phyloP scores from a whole-genome alignment of 2,113 vertebrate species.

The Tachycineta bicolor region DNA sequence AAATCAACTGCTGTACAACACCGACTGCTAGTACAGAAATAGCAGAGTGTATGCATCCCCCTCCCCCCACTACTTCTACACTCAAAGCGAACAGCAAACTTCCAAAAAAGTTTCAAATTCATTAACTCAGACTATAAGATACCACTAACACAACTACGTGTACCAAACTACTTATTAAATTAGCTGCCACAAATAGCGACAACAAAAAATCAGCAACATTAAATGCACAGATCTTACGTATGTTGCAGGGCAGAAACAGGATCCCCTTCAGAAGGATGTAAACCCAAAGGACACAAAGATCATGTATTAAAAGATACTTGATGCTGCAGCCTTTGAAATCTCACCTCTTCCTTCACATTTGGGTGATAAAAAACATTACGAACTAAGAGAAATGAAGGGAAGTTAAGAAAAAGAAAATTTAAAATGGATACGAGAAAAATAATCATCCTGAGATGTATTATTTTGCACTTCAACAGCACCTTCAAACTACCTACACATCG shows the following conservation, averaged over 20 bases:
- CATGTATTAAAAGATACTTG: constrained; percentile 67
- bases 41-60: not conserved
- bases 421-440: constrained; percentile 61
- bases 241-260: constrained; percentile 67
- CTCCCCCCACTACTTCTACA: not conserved
- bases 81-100: constrained; percentile 11
- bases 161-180: constrained; percentile 43
- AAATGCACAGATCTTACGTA: constrained; percentile 65
- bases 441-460: constrained; percentile 56
- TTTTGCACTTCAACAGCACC: constrained; percentile 66
- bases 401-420: constrained; percentile 71
- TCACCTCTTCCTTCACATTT: constrained; percentile 70
- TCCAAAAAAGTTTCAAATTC: not conserved
- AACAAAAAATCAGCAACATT: constrained; percentile 66
- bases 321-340: constrained; percentile 69
- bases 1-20: not conserved
- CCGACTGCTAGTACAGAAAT: not conserved
- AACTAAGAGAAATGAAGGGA: constrained; percentile 67
- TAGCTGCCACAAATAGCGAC: constrained; percentile 58
- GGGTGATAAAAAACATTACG: constrained; percentile 68
- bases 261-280: constrained; percentile 68
- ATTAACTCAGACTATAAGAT: not conserved
- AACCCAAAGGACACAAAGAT: constrained; percentile 71
- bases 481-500: constrained; percentile 46
- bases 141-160: constrained; percentile 25